Evolutionary conservation across 92 coral and sea anemone genomes (phyloP).

Genomic region (Palythoa grandiflora): DNA sequence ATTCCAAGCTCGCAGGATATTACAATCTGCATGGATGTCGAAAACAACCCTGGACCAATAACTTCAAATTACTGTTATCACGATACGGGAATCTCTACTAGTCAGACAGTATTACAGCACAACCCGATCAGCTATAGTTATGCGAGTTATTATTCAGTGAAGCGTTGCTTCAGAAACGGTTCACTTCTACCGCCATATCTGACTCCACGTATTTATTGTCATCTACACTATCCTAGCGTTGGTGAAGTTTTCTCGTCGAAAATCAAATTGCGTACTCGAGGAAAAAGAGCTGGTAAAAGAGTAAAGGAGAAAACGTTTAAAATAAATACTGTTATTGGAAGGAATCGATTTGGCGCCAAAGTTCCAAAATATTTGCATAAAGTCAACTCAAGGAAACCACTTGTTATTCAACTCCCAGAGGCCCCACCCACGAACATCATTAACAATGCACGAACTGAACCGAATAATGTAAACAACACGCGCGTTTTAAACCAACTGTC

Average conservation of each 20-base stretch:
- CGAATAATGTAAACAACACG: neutral
- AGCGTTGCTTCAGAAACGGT: neutral
- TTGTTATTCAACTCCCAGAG: constrained; percentile 30
- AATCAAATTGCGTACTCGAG: neutral
- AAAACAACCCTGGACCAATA: constrained; percentile 26
- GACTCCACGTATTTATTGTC: neutral
- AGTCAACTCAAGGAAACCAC: constrained; percentile 12
- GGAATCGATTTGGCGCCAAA: neutral
- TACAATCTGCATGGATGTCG: constrained; percentile 34
- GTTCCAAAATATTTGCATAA: neutral
- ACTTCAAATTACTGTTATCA: neutral
- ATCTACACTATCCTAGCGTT: neutral
- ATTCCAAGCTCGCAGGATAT: constrained; percentile 15
- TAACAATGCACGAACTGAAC: constrained; percentile 6
- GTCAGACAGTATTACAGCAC: constrained; percentile 5
- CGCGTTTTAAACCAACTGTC: neutral
- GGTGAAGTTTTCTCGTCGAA: neutral
- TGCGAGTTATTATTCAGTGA: neutral
- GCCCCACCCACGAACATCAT: neutral
- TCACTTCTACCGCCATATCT: neutral
- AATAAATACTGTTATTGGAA: neutral
- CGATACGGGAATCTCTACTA: neutral
- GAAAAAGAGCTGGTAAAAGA: neutral
- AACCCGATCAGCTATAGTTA: neutral
- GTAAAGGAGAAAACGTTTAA: constrained; percentile 6